Evolutionary conservation across 2,797 vertebrate species (phyloP).

Genomic region (Odontamblyopus rebecca): DNA sequence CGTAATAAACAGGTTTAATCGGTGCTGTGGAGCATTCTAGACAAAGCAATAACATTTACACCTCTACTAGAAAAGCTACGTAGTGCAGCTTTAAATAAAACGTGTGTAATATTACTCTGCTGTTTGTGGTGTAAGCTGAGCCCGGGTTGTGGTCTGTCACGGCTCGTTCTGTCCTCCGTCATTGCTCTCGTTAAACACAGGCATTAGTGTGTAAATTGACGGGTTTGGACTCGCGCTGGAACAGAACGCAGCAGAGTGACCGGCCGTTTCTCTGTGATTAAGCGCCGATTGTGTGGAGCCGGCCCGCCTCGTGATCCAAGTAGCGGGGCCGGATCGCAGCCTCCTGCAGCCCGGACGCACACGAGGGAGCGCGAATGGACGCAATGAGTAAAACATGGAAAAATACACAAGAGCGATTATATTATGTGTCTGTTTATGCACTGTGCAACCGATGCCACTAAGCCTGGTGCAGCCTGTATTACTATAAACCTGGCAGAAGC

Average conservation of each 20-base stretch:
- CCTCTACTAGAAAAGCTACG: too few species aligned
- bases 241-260: conserved; percentile 1
- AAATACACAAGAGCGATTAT: neutral
- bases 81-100: too few species aligned
- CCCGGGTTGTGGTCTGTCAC: neutral
- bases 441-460: too few species aligned
- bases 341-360: neutral
- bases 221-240: neutral
- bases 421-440: neutral
- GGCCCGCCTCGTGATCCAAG: conserved; percentile 4
- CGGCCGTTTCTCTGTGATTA: neutral
- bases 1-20: too few species aligned
- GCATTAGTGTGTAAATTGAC: conserved; percentile 5
- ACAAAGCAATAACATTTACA: too few species aligned
- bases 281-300: neutral
- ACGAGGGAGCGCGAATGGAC: neutral
- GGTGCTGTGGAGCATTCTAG: too few species aligned
- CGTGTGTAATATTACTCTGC: too few species aligned
- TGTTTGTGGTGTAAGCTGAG: neutral
- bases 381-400: too few species aligned
- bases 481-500: too few species aligned
- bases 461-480: too few species aligned
- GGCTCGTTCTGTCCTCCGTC: neutral
- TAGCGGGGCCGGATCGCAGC: neutral
- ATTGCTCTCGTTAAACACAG: neutral